Conservation (phyloP, 2,113 vertebrate species). For the Eleginops maclovinus region DNA sequence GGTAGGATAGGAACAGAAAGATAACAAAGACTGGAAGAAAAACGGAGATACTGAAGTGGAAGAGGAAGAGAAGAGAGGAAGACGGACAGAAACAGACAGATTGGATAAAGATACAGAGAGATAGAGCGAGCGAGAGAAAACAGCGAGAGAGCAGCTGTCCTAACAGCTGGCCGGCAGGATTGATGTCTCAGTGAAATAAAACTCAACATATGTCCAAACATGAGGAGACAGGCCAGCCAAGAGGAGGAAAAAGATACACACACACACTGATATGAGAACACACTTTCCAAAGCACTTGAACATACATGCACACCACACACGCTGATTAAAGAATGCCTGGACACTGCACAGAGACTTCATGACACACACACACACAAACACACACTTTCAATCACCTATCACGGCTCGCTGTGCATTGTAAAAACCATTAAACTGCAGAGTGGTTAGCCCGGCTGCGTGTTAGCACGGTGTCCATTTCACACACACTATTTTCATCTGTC, state of each 20-base stretch:
- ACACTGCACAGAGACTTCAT: conserved; percentile 31
- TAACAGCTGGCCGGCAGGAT: conserved; percentile 97
- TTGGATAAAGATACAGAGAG: not conserved
- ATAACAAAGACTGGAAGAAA: not conserved
- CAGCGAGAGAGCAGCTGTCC: conserved; percentile 88
- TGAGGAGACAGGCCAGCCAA: conserved; percentile 85
- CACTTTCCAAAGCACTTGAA: conserved; percentile 20
- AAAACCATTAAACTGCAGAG: conserved; percentile 76
- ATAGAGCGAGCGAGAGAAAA: conserved; percentile 3
- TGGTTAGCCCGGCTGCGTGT: conserved; percentile 67
- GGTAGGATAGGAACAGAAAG: not conserved
- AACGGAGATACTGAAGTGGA: not conserved
- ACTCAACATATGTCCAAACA: conserved; percentile 98
- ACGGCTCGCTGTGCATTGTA: conserved; percentile 42
- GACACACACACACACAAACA: conserved; percentile 25
- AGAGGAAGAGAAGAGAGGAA: not conserved
- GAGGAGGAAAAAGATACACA: conserved; percentile 57
- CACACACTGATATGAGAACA: conserved; percentile 22
- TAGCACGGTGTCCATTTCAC: conserved; percentile 76
- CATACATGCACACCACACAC: conserved; percentile 46
- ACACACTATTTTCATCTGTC: conserved; percentile 82
- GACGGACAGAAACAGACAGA: conserved; percentile 21
- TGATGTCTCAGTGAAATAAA: conserved; percentile 99
- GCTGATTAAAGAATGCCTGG: conserved; percentile 64
- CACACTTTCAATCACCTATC: conserved; percentile 14